Percentiles rank a stretch among this genome's conserved stretches.
phyloP scores from a whole-genome alignment of 2,888 invertebrate species.

The Terebella lapidaria region DNA sequence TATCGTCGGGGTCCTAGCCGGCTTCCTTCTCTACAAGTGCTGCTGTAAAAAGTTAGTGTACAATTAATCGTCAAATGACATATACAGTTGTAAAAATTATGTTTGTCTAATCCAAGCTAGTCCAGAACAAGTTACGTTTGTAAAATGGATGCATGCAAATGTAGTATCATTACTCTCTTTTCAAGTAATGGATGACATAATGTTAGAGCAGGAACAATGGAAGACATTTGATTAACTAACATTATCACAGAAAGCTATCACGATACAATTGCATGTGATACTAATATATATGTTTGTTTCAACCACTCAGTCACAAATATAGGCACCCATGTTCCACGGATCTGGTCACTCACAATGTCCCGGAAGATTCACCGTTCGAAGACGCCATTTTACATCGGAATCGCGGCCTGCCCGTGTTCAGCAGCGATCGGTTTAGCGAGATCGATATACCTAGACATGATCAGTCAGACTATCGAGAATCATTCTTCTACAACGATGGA shows the following conservation, averaged over 20 bases:
- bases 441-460: constrained; percentile 1
- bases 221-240: too few relatives aligned
- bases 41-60: constrained; percentile 19
- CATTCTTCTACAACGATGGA: constrained; percentile 16
- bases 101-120: too few relatives aligned
- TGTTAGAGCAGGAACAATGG: too few relatives aligned
- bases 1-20: constrained; percentile 20
- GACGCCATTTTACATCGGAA: constrained; percentile 18
- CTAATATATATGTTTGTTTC: too few relatives aligned
- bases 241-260: too few relatives aligned
- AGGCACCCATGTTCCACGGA: not conserved
- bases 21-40: constrained; percentile 24
- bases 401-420: constrained; percentile 13
- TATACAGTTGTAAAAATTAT: too few relatives aligned
- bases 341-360: not conserved
- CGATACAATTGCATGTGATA: too few relatives aligned
- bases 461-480: constrained; percentile 2
- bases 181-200: too few relatives aligned
- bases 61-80: too few relatives aligned
- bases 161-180: too few relatives aligned
- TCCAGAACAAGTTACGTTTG: too few relatives aligned
- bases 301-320: not conserved
- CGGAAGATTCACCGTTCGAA: constrained; percentile 8
- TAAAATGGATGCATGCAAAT: too few relatives aligned
- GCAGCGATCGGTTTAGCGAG: constrained; percentile 8